Evolutionary conservation across 1,140 invertebrate genomes (phyloP).

Genomic region (Drosophila paulistorum): DNA sequence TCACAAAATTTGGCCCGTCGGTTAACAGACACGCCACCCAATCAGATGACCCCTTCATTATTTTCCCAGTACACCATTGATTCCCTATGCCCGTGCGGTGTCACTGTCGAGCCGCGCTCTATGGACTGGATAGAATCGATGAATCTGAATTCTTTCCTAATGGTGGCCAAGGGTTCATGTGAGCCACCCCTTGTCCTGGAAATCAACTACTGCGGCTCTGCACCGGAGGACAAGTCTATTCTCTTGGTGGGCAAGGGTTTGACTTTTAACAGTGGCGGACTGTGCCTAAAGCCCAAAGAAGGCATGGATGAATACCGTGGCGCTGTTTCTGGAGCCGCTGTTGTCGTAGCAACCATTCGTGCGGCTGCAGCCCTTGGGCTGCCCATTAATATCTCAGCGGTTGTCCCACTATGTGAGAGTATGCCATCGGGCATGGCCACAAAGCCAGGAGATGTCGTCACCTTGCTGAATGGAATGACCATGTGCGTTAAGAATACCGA

Average conservation of each 20-base stretch:
- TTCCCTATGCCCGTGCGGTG: constrained; percentile 84
- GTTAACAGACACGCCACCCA: constrained; percentile 92
- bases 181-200: constrained; percentile 85
- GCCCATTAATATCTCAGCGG: constrained; percentile 89
- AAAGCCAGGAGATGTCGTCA: constrained; percentile 94
- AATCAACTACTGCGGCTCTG: constrained; percentile 59
- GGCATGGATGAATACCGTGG: constrained; percentile 93
- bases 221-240: constrained; percentile 61
- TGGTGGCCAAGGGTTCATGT: constrained; percentile 89
- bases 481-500: constrained; percentile 93
- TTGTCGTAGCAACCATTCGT: constrained; percentile 56
- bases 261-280: constrained; percentile 87
- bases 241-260: constrained; percentile 66
- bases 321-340: constrained; percentile 87
- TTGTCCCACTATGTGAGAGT: constrained; percentile 94
- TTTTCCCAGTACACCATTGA: constrained; percentile 88
- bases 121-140: constrained; percentile 80
- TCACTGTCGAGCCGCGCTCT: constrained; percentile 87
- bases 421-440: constrained; percentile 91
- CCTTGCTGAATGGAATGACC: constrained; percentile 92
- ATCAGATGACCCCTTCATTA: constrained; percentile 92
- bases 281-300: constrained; percentile 89
- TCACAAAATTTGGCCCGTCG: constrained; percentile 92
- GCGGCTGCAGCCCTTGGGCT: constrained; percentile 82
- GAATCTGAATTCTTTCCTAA: constrained; percentile 86